These are phyloP conservation scores for Acleris literana DNA, from an alignment of 2,888 invertebrate species.

Conservation along the genomic window DNA sequence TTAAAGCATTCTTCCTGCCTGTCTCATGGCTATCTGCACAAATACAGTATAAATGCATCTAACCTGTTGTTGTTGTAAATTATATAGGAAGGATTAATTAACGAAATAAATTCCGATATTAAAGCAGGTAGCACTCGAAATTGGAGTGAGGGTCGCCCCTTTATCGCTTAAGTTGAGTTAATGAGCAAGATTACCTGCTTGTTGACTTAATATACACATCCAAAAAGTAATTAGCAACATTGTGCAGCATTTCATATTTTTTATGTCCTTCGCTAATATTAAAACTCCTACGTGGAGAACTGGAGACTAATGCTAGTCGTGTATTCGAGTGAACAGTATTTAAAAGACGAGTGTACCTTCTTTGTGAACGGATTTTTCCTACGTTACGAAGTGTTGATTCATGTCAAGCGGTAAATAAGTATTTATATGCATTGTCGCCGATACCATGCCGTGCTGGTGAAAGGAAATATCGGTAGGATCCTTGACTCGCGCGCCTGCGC, in stretches of 20 bases:
- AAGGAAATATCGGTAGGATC: conserved; percentile 82
- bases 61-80: no score
- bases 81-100: no score
- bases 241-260: no score
- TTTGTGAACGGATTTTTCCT: conserved; percentile 17
- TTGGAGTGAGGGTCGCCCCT: no score
- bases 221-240: no score
- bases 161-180: no score
- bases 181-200: no score
- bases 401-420: conserved; percentile 11
- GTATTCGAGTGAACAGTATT: not conserved
- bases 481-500: conserved; percentile 78
- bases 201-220: no score
- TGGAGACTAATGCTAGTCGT: not conserved
- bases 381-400: conserved; percentile 18
- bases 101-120: no score
- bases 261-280: no score
- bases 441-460: conserved; percentile 53
- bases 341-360: not conserved
- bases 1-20: conserved; percentile 12
- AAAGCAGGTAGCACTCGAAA: no score
- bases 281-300: no score
- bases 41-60: conserved; percentile 1
- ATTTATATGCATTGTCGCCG: conserved; percentile 70
- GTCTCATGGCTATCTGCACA: not conserved